Conservation (phyloP, 2,113 vertebrate species). For the Sclerurus mexicanus region DNA sequence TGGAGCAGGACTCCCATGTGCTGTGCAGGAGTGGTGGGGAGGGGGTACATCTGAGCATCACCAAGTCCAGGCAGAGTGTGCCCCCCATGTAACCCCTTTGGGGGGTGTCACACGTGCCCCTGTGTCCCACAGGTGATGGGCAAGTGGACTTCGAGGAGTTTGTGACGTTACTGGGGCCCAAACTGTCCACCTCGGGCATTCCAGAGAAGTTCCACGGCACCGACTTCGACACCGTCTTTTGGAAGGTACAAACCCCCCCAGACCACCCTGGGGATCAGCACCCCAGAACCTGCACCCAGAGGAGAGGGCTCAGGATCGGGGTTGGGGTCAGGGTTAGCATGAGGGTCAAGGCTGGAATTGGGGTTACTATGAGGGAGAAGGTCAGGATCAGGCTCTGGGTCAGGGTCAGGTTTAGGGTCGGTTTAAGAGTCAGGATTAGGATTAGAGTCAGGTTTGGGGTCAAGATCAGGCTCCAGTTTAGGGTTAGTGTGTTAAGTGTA, state of each 20-base stretch:
- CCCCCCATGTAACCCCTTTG: neutral
- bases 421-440: neutral
- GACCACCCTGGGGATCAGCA: fast-evolving
- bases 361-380: too few species aligned
- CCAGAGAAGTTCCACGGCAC: constrained; percentile 95
- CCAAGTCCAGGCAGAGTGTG: neutral
- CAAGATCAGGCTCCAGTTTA: neutral
- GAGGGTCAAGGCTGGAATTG: neutral
- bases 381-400: neutral
- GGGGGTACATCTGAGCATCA: too few species aligned
- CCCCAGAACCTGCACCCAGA: fast-evolving
- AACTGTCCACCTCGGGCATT: constrained; percentile 90
- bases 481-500: neutral
- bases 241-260: constrained; percentile 83
- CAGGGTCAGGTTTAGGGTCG: neutral
- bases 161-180: constrained; percentile 93
- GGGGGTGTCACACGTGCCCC: neutral
- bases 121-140: constrained; percentile 79
- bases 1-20: neutral
- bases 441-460: neutral
- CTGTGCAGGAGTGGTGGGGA: neutral
- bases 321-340: too few species aligned
- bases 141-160: constrained; percentile 99
- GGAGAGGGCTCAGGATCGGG: fast-evolving
- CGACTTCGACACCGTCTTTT: constrained; percentile 96